phyloP scores from a whole-genome alignment of 2,797 vertebrate genomes.

The Nannoperca obscura region DNA sequence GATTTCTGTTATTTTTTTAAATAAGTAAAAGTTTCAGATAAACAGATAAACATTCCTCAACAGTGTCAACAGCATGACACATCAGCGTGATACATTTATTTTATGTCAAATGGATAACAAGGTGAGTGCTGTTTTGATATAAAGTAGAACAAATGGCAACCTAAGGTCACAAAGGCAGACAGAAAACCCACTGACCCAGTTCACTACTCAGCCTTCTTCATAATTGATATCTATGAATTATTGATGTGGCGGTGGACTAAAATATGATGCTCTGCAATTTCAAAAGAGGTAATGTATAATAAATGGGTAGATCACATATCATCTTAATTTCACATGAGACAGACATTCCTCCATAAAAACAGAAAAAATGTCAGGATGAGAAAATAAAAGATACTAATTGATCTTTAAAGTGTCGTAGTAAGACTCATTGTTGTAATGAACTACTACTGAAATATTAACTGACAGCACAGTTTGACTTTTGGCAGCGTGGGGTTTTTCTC shows the following conservation, averaged over 20 bases:
- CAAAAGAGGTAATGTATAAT: slow-evolving; percentile 74
- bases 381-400: neutral
- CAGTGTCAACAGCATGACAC: neutral
- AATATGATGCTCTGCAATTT: slow-evolving; percentile 69
- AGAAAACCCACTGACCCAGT: slow-evolving; percentile 76
- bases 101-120: neutral
- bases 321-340: slow-evolving; percentile 55
- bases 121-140: slow-evolving; percentile 12
- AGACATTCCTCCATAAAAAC: slow-evolving; percentile 56
- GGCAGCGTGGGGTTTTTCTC: slow-evolving; percentile 68
- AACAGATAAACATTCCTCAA: neutral
- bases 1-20: neutral
- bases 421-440: neutral
- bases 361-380: slow-evolving; percentile 33
- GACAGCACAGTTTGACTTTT: neutral
- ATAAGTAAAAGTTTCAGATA: neutral
- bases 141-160: slow-evolving; percentile 29
- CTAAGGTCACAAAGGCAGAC: slow-evolving; percentile 62
- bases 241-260: slow-evolving; percentile 66
- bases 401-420: neutral
- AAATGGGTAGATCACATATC: slow-evolving; percentile 60
- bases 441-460: neutral
- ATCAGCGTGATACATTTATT: neutral
- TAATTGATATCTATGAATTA: slow-evolving; percentile 74
- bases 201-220: slow-evolving; percentile 44